Percentiles rank a stretch among this genome's conserved stretches.
Evolutionary conservation across 2,797 vertebrate species (phyloP).

Genomic region (Sebastes baramenuke): DNA sequence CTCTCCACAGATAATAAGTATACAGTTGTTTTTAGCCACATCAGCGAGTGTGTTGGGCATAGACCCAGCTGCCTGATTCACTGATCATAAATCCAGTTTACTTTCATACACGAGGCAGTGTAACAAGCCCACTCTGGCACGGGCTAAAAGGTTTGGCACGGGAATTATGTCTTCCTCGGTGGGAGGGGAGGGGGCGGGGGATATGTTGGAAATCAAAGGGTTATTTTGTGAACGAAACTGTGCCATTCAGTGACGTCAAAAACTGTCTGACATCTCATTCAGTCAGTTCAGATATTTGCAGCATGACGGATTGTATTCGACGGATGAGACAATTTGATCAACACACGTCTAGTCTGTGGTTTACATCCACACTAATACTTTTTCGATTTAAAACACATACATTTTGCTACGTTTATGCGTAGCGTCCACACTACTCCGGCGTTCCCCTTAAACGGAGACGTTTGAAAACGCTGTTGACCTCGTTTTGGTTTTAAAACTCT

Average conservation of each 20-base stretch:
- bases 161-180: conserved; percentile 42
- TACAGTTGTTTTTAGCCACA: conserved; percentile 32
- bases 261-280: conserved; percentile 23
- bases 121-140: conserved; percentile 45
- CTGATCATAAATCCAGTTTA: conserved; percentile 63
- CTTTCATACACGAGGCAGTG: conserved; percentile 56
- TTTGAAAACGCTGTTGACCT: too few relatives aligned
- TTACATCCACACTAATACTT: too few relatives aligned
- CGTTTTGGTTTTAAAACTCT: too few relatives aligned
- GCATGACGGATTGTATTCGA: conserved; percentile 30
- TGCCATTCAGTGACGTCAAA: conserved; percentile 47
- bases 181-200: background rate
- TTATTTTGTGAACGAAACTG: conserved; percentile 35
- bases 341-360: conserved; percentile 7
- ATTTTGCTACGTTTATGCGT: too few relatives aligned
- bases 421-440: too few relatives aligned
- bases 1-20: conserved; percentile 24
- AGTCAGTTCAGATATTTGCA: conserved; percentile 33
- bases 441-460: too few relatives aligned
- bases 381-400: too few relatives aligned
- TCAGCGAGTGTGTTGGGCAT: background rate
- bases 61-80: conserved; percentile 52
- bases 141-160: conserved; percentile 61
- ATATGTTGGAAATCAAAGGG: conserved; percentile 12
- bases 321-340: conserved; percentile 25